phyloP scores from a whole-genome alignment of 2,888 invertebrate species.

The Drosophila borealis region DNA sequence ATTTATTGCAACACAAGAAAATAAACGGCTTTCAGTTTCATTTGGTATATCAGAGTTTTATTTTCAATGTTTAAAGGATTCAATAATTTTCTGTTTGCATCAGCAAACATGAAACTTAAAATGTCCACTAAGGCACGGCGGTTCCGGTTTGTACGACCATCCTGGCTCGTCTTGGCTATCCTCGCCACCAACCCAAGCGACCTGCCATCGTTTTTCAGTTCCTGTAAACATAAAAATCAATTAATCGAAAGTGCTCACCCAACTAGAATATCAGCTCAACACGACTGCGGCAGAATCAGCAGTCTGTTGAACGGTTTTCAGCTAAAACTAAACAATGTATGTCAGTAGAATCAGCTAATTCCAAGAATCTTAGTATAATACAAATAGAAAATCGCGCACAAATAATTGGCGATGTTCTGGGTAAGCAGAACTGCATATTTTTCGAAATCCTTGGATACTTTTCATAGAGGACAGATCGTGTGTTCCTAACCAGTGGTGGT shows the following conservation, averaged over 20 bases:
- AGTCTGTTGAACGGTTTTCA: not conserved
- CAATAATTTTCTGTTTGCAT: not conserved
- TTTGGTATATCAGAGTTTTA: constrained; percentile 19
- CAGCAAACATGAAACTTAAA: not conserved
- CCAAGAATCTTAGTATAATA: not conserved
- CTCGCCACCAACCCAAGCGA: constrained; percentile 14
- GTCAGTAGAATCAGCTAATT: not conserved
- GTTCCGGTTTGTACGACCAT: not conserved
- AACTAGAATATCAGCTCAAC: not conserved
- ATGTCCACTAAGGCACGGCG: not conserved
- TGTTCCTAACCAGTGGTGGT: not conserved
- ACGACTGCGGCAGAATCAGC: no score
- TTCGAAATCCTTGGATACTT: not conserved
- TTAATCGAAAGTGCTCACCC: constrained; percentile 17
- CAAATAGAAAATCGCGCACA: not conserved
- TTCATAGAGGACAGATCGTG: not conserved
- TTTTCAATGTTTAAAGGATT: not conserved
- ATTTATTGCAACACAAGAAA: not conserved
- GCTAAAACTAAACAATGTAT: constrained; percentile 1
- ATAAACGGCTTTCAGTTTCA: not conserved
- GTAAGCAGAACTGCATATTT: not conserved
- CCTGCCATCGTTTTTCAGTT: not conserved
- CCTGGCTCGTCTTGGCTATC: constrained; percentile 2
- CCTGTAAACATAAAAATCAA: constrained; percentile 34
- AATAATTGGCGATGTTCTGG: not conserved